phyloP scores from a whole-genome alignment of 2,797 vertebrate species.

The Prunella strophiata region DNA sequence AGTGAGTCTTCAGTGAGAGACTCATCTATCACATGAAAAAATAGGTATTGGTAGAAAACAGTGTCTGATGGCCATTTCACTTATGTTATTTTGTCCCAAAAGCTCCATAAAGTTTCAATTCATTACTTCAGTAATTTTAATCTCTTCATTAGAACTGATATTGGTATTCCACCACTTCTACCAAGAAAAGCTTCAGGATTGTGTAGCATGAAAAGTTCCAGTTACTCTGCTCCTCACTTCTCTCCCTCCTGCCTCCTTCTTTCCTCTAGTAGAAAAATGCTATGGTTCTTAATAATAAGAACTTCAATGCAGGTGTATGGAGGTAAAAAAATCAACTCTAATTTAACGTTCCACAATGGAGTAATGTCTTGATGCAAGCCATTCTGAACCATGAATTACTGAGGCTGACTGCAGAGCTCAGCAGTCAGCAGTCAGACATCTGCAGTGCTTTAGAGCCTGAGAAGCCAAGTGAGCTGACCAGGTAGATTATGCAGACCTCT shows the following conservation, averaged over 20 bases:
- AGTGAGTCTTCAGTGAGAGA: not conserved
- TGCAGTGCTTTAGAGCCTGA: not conserved
- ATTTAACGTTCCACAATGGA: not conserved
- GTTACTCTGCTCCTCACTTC: not conserved
- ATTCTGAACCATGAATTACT: not conserved
- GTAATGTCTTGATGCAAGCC: not conserved
- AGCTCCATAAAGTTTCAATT: not conserved
- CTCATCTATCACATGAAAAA: not conserved
- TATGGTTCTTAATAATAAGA: not conserved
- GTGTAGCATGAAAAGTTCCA: not conserved
- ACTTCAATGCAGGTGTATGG: not conserved
- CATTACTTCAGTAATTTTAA: not conserved
- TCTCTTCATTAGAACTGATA: not conserved
- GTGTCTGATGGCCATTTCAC: not conserved
- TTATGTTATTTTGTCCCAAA: not conserved
- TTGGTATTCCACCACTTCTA: not conserved
- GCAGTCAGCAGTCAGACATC: not conserved
- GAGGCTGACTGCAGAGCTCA: not conserved
- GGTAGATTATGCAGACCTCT: not conserved
- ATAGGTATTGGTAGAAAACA: not conserved
- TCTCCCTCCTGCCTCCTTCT: not conserved
- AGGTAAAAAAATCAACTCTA: not conserved
- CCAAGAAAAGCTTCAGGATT: not conserved
- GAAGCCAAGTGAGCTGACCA: not conserved
- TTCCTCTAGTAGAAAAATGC: not conserved